Conservation (phyloP, 2,113 vertebrate genomes). For the Archocentrus centrarchus region DNA sequence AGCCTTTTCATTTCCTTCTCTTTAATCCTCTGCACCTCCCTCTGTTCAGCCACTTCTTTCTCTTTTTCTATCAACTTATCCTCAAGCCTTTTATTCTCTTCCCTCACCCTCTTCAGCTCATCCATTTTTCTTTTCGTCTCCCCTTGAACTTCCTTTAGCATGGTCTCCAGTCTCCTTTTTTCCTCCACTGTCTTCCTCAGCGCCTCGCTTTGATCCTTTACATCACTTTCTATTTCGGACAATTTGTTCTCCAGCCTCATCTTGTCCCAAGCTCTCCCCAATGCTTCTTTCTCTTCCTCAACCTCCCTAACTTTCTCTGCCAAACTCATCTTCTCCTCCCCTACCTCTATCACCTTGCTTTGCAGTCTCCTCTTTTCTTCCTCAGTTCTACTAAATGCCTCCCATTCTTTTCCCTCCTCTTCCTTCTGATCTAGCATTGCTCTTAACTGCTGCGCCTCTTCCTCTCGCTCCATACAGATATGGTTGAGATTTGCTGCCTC, state of each 20-base stretch:
- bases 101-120: conserved; percentile 22
- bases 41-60: conserved; percentile 48
- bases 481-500: conserved; percentile 37
- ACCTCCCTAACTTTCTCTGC: conserved; percentile 23
- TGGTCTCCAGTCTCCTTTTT: conserved; percentile 22
- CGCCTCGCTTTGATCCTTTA: conserved; percentile 12
- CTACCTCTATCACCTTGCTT: neutral
- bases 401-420: conserved; percentile 36
- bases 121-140: neutral
- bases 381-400: conserved; percentile 34
- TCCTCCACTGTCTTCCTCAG: conserved; percentile 28
- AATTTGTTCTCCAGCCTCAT: conserved; percentile 8
- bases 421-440: conserved; percentile 44
- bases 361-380: conserved; percentile 43
- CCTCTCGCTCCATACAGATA: conserved; percentile 36
- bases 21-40: conserved; percentile 32
- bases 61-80: neutral
- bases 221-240: neutral
- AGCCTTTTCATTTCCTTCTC: conserved; percentile 23
- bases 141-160: conserved; percentile 14
- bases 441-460: conserved; percentile 43
- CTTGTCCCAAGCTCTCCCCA: neutral
- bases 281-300: conserved; percentile 58
- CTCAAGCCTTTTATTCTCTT: conserved; percentile 24
- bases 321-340: conserved; percentile 21